A percentile compares a stretch with the other conserved stretches of the same genome.
Evolutionary conservation across 2,888 invertebrate genomes (phyloP).

Genomic region (Polymixis flavicincta): DNA sequence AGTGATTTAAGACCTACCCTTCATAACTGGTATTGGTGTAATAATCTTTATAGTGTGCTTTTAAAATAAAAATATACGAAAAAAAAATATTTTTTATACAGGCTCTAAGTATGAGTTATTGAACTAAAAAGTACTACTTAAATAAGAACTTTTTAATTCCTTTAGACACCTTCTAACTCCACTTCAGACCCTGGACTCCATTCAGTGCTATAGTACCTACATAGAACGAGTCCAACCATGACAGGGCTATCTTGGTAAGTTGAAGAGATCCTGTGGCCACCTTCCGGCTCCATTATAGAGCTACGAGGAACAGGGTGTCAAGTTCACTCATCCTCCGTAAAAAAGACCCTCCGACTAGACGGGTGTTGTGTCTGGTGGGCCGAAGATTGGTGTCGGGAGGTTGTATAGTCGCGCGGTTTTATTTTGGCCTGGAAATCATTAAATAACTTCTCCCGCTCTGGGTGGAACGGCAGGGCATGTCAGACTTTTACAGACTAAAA

Average conservation of each 20-base stretch:
- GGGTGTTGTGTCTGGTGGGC: too few species aligned
- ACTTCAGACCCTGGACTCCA: background rate
- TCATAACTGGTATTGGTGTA: conserved; percentile 5
- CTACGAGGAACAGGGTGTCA: too few species aligned
- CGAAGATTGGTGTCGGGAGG: too few species aligned
- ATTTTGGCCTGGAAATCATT: too few species aligned
- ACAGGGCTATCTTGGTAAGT: background rate
- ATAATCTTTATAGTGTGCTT: background rate
- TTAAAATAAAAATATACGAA: conserved; percentile 2
- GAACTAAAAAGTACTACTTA: background rate
- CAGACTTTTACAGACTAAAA: too few species aligned
- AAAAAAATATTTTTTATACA: too few species aligned
- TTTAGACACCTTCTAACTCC: background rate
- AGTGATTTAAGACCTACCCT: background rate
- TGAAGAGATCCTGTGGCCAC: background rate
- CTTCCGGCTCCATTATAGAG: too few species aligned
- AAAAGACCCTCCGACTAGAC: too few species aligned
- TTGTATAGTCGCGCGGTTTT: too few species aligned
- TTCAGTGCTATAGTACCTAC: background rate
- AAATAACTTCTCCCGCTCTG: too few species aligned
- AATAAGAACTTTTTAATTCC: background rate
- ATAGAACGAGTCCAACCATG: background rate
- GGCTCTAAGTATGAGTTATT: background rate
- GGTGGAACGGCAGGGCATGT: too few species aligned
- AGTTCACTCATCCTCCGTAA: too few species aligned